Percentiles rank a stretch among this genome's conserved stretches.
Conservation (phyloP, 2,797 vertebrate genomes). For the Stomatorhinus walkeri region DNA sequence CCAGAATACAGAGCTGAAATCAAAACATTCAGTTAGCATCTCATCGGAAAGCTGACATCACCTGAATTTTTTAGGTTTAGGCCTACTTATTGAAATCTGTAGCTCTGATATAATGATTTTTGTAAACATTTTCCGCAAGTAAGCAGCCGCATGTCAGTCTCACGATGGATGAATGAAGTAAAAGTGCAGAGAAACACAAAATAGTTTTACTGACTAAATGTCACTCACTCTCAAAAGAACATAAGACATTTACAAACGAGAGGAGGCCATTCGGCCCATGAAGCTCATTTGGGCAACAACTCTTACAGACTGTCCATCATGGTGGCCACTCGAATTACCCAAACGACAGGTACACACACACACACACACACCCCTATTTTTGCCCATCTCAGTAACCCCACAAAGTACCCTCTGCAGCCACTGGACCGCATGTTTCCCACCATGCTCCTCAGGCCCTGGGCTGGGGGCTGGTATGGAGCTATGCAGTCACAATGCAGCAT, state of each 20-base stretch:
- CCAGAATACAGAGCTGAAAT: not conserved
- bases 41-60: not conserved
- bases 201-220: not conserved
- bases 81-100: not conserved
- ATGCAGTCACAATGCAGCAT: not conserved
- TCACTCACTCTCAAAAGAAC: not conserved
- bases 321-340: no score
- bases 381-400: not conserved
- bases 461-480: not conserved
- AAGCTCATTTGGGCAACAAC: not conserved
- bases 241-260: not conserved
- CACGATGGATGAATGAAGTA: not conserved
- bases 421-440: not conserved
- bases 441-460: not conserved
- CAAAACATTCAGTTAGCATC: not conserved
- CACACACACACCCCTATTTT: not conserved
- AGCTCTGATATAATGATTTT: not conserved
- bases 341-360: not conserved
- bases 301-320: not conserved
- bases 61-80: not conserved
- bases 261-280: not conserved
- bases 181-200: not conserved
- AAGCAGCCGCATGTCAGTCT: not conserved
- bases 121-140: not conserved
- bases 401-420: not conserved